These are phyloP conservation scores for Rhinichthys osculus DNA, from an alignment of 2,797 vertebrate genomes.

Conservation along the genomic window DNA sequence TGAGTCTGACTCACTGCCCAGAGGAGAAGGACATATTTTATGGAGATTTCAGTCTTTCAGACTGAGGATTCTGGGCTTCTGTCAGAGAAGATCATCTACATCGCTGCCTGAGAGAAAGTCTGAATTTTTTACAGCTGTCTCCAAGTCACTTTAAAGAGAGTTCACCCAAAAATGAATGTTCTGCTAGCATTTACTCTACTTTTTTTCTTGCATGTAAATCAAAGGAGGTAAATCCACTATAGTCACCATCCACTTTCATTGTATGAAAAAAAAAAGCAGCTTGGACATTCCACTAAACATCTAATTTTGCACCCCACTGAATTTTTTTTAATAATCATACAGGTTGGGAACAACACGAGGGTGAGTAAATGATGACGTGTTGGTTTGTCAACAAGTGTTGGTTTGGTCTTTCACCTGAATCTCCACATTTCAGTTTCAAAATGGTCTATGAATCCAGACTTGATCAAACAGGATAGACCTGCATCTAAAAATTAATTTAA, in stretches of 20 bases:
- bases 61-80: not conserved
- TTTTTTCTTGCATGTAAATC: conserved; percentile 3
- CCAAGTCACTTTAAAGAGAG: not conserved
- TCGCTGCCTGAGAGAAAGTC: conserved; percentile 30
- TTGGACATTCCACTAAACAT: not conserved
- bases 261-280: too few species aligned
- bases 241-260: not conserved
- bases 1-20: conserved; percentile 9
- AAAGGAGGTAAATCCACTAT: not conserved
- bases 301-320: not conserved
- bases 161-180: not conserved
- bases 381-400: not conserved
- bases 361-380: not conserved
- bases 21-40: conserved; percentile 17
- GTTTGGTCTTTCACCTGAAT: not conserved
- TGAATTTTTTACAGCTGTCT: conserved; percentile 12
- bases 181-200: conserved; percentile 4
- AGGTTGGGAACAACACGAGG: not conserved
- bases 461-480: not conserved
- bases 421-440: not conserved
- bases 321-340: too few species aligned
- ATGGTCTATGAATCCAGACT: not conserved
- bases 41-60: conserved; percentile 27
- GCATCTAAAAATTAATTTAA: not conserved
- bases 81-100: conserved; percentile 9